phyloP scores from a whole-genome alignment of 1,140 invertebrate species.

The Neodiprion pinetum region DNA sequence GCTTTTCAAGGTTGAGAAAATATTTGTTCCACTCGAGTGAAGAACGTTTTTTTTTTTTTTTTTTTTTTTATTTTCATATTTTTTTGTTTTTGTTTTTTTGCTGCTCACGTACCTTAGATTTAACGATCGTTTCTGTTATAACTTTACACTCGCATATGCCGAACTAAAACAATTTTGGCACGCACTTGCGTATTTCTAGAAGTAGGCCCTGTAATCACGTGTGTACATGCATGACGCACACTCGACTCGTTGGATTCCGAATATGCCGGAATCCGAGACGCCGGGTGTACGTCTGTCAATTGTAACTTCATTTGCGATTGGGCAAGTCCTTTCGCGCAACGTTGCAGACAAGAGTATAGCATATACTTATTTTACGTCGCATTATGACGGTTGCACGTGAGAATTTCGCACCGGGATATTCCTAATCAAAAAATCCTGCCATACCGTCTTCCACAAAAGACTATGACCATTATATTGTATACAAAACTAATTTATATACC shows the following conservation, averaged over 20 bases:
- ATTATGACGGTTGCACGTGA: neutral
- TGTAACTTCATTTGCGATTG: neutral
- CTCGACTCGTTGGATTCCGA: no score
- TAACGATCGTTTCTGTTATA: neutral
- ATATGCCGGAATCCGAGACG: neutral
- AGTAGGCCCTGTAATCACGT: neutral
- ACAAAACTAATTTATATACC: neutral
- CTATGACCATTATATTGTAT: constrained; percentile 37
- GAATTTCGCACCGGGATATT: constrained; percentile 32
- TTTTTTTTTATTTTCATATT: neutral
- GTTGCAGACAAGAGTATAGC: neutral
- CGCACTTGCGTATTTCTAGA: neutral
- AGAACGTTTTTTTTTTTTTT: neutral
- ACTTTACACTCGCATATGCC: neutral
- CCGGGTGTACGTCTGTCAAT: neutral
- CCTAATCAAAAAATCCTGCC: constrained; percentile 53
- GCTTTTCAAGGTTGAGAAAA: no score
- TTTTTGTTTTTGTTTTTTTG: neutral
- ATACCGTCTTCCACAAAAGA: constrained; percentile 55
- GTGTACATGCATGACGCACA: neutral
- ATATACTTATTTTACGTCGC: neutral
- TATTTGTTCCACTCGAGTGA: neutral
- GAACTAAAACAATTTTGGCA: neutral
- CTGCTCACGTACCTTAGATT: constrained; percentile 1
- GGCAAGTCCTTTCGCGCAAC: neutral